Base-by-base conservation (phyloP, 2,113 vertebrate genomes). In the Candoia aspera region DNA sequence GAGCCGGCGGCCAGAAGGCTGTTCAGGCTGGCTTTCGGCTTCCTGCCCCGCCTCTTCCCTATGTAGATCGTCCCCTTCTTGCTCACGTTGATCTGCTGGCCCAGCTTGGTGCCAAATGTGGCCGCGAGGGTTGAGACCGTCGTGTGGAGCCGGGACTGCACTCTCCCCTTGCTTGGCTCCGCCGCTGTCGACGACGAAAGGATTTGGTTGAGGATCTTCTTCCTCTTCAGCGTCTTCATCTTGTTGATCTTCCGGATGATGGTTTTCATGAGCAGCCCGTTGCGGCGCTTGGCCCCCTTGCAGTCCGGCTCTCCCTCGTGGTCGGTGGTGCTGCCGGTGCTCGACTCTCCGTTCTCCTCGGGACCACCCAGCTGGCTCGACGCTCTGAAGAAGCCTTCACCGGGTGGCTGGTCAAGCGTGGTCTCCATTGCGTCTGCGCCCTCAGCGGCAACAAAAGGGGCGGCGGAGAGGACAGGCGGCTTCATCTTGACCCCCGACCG, bases 1-100 rank as follows among this genome's bases (percentile, higher is more conserved):
- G 98, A 95, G 0, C 93, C 93, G 57, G 96, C 93, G 10, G 95
- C 90, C 84, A 98, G 92, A 84, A 98, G 90, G 21, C 97, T 97
- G 0, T 98, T 98, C 88, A 98, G 93, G 86, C 97, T 96, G 21
- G 98, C 97, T 97, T 99, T 99, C 3, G 99, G 99, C 91, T 99
- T 99, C 87, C 99, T 98, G 53, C 99, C 99, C 95, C 99, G 97
- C 94, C 99, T 98, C 92, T 99, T 99, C 93, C 99, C 99, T 98
- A 99, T 99, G 93, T 99, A 99, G 96, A 99, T 99, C 0, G 99
- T 99, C 93, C 99, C 99, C 97, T 99, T 98, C 97, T 99, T 99
- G 96, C 99, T 99, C 91, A 99, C 99, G 3, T 99, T 99, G 95
- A 99, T 99, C 94, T 99, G 99, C 95, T 99, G 99, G 86, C 99